These are phyloP conservation scores for Mystacides longicornis DNA, from an alignment of 2,888 invertebrate genomes.

Conservation along the genomic window DNA sequence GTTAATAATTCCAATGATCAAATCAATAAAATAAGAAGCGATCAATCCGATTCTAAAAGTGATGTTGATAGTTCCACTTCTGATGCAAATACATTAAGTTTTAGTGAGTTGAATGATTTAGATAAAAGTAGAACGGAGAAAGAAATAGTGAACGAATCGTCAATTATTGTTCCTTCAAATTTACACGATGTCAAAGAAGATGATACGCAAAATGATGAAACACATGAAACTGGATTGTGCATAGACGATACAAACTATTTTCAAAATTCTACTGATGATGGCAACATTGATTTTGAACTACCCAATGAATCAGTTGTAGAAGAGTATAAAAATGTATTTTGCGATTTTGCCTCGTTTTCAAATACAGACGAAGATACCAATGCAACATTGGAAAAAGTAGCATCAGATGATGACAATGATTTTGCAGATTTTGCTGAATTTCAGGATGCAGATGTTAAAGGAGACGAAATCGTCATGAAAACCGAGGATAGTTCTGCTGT, in stretches of 20 bases:
- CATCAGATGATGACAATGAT: background rate
- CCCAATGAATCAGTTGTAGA: no score
- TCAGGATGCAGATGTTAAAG: background rate
- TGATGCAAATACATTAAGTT: background rate
- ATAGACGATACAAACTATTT: no score
- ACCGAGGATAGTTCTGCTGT: constrained; percentile 12
- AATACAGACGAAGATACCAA: no score
- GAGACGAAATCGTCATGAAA: no score
- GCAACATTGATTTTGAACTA: no score
- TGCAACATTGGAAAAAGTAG: no score
- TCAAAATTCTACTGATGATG: no score
- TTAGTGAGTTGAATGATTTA: constrained; percentile 2
- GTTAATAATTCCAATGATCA: background rate
- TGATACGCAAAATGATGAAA: background rate
- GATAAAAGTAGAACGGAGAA: background rate
- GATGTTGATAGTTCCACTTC: background rate
- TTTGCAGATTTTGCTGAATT: constrained; percentile 7
- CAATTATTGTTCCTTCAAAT: background rate
- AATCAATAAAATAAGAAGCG: background rate
- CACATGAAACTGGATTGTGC: background rate
- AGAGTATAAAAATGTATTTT: no score
- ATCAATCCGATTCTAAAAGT: constrained; percentile 1
- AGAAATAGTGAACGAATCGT: background rate
- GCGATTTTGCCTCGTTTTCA: no score
- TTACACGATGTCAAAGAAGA: background rate